Conservation (phyloP, 2,113 vertebrate species). For the Carassius carassius region DNA sequence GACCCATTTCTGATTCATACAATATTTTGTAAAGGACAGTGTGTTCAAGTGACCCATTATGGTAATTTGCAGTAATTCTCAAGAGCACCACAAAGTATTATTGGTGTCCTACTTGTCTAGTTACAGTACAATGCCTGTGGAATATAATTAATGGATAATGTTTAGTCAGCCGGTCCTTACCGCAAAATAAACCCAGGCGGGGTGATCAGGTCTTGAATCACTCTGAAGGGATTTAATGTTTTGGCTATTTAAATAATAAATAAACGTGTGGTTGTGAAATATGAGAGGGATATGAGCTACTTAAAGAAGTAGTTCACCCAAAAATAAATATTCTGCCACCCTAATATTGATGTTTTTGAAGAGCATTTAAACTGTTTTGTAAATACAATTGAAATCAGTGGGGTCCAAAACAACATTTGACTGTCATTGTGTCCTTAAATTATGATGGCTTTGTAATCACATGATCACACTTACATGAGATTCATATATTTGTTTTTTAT, state of each 20-base stretch:
- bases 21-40: constrained; percentile 19
- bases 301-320: neutral
- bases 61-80: neutral
- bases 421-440: neutral
- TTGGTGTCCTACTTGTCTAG: constrained; percentile 9
- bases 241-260: neutral
- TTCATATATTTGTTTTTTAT: neutral
- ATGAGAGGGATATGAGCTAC: neutral
- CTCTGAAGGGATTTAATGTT: neutral
- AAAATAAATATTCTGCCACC: neutral
- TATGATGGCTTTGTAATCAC: neutral
- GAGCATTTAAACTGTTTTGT: neutral
- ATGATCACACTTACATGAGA: neutral
- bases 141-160: constrained; percentile 20
- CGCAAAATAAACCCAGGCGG: neutral
- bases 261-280: neutral
- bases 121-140: neutral
- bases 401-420: no score
- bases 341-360: neutral
- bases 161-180: neutral
- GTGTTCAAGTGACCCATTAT: constrained; percentile 24
- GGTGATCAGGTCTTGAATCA: neutral
- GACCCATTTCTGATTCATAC: neutral
- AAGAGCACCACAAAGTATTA: constrained; percentile 1
- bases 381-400: no score